A percentile compares a stretch with the other conserved stretches of the same genome.
Evolutionary conservation across 2,888 invertebrate species (phyloP).

Genomic region (Drosophila stalkeri): DNA sequence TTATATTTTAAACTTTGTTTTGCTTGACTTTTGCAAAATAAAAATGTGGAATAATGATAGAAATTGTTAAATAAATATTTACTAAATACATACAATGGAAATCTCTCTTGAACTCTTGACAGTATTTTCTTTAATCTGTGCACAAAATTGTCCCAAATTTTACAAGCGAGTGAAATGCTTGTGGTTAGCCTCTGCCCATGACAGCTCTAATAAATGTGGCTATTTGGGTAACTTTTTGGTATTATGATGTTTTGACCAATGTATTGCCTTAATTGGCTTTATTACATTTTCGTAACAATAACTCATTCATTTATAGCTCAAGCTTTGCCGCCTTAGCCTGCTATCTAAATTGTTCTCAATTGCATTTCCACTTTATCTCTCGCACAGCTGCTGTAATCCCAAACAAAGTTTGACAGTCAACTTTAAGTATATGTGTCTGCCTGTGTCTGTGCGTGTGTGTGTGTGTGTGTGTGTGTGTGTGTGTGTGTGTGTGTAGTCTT

Average conservation of each 20-base stretch:
- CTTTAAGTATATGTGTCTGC: slow-evolving; percentile 14
- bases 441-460: slow-evolving; percentile 2
- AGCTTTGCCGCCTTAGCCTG: slow-evolving; percentile 14
- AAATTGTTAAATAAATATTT: background rate
- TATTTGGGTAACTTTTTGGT: slow-evolving; percentile 10
- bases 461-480: slow-evolving; percentile 3
- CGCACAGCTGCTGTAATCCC: slow-evolving; percentile 34
- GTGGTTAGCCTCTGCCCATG: background rate
- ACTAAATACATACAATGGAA: too few species aligned
- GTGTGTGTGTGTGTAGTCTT: slow-evolving; percentile 1
- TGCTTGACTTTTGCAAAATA: background rate
- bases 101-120: background rate
- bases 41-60: background rate
- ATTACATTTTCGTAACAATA: slow-evolving; percentile 13
- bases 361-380: slow-evolving; percentile 43
- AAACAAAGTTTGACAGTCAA: slow-evolving; percentile 49
- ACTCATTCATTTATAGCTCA: slow-evolving; percentile 33
- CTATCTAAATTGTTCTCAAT: slow-evolving; percentile 52
- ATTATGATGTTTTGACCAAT: slow-evolving; percentile 5
- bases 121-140: background rate
- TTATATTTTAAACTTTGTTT: background rate
- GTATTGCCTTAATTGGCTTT: slow-evolving; percentile 29
- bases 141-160: background rate
- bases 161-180: background rate
- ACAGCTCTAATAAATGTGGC: slow-evolving; percentile 21